phyloP scores from a whole-genome alignment of 2,888 invertebrate genomes.

The Malthinus seriepunctatus region DNA sequence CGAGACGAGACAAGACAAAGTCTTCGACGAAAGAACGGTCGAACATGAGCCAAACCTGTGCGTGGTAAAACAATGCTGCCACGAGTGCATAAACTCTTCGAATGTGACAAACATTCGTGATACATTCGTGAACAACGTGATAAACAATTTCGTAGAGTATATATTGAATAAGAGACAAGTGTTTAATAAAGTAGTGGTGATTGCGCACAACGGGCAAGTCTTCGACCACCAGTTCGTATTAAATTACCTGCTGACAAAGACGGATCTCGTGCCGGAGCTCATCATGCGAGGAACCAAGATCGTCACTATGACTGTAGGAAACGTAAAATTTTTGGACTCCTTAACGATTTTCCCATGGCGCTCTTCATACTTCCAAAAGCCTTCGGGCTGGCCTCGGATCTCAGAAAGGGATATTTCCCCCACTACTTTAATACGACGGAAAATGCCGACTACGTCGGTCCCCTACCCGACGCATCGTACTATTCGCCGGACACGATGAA shows the following conservation, averaged over 20 bases:
- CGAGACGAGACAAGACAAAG: background rate
- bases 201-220: background rate
- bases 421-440: background rate
- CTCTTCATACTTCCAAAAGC: conserved; percentile 28
- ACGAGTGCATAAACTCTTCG: too few relatives aligned
- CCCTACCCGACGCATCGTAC: conserved; percentile 1
- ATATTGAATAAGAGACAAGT: too few relatives aligned
- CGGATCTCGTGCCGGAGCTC: background rate
- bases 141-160: too few relatives aligned
- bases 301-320: too few relatives aligned
- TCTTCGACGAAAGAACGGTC: too few relatives aligned
- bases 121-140: too few relatives aligned
- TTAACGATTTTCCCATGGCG: background rate
- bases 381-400: conserved; percentile 19
- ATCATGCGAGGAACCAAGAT: background rate
- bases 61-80: too few relatives aligned
- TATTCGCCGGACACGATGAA: conserved; percentile 19
- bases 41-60: too few relatives aligned
- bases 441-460: background rate
- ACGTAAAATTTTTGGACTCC: too few relatives aligned
- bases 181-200: background rate
- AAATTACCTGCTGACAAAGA: background rate
- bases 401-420: conserved; percentile 29
- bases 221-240: background rate
- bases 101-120: too few relatives aligned